A percentile compares a stretch with the other conserved stretches of the same genome.
These are phyloP conservation scores for Aphelinus certus DNA, from an alignment of 1,140 invertebrate genomes.

Conservation along the genomic window DNA sequence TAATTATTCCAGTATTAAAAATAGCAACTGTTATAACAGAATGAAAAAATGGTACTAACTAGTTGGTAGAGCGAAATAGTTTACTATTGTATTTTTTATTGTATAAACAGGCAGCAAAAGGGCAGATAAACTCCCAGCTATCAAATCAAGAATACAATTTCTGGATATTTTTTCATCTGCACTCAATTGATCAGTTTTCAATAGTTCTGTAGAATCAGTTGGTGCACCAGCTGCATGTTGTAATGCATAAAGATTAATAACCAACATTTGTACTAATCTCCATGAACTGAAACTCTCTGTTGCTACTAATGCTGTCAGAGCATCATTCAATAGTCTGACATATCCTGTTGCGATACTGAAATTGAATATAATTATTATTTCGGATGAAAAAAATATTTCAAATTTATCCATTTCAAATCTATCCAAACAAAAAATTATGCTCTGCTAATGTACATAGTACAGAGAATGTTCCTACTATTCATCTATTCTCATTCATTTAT, in stretches of 20 bases:
- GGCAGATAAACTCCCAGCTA: conserved; percentile 75
- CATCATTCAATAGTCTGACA: conserved; percentile 72
- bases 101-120: conserved; percentile 78
- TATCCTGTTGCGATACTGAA: conserved; percentile 64
- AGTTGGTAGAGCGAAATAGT: conserved; percentile 77
- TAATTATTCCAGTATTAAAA: conserved; percentile 12
- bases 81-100: conserved; percentile 70
- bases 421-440: too few species aligned
- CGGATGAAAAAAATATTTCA: conserved; percentile 5
- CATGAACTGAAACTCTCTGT: conserved; percentile 80
- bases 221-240: conserved; percentile 68
- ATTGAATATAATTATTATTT: neutral
- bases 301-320: conserved; percentile 78
- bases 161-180: conserved; percentile 68
- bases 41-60: conserved; percentile 61
- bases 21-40: neutral
- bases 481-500: too few species aligned
- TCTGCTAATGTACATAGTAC: too few species aligned
- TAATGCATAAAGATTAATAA: conserved; percentile 79
- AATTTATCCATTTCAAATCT: neutral
- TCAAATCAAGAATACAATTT: conserved; percentile 71
- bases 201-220: conserved; percentile 48
- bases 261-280: conserved; percentile 79
- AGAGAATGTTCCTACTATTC: too few species aligned
- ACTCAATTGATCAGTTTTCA: conserved; percentile 63